These are phyloP conservation scores for Plodia interpunctella DNA, from an alignment of 1,140 invertebrate species.

Conservation along the genomic window DNA sequence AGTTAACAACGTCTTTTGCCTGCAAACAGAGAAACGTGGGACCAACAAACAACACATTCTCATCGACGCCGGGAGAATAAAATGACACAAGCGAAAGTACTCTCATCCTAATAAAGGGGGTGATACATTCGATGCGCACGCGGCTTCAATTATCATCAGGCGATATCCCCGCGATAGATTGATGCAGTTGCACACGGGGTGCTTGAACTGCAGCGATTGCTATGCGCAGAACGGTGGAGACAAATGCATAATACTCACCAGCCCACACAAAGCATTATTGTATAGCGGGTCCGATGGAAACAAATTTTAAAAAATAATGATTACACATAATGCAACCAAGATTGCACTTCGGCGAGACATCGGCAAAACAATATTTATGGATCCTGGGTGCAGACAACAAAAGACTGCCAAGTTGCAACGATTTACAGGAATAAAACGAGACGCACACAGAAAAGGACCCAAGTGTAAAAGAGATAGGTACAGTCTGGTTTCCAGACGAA, in stretches of 20 bases:
- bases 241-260: no score
- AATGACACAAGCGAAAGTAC: neutral
- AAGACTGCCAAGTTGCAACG: neutral
- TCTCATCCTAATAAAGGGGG: neutral
- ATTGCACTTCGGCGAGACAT: neutral
- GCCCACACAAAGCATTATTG: no score
- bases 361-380: conserved; percentile 9
- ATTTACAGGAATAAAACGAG: neutral
- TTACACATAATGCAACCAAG: no score
- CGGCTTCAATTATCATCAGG: conserved; percentile 8
- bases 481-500: conserved; percentile 3
- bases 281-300: no score
- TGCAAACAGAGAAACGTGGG: no score
- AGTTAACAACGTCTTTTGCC: no score
- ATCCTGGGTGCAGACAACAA: conserved; percentile 10
- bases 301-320: no score
- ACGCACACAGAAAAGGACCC: neutral
- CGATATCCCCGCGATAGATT: conserved; percentile 4
- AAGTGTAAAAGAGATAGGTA: neutral
- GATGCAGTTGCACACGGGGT: conserved; percentile 1
- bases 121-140: neutral
- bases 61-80: no score
- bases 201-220: neutral
- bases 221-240: no score
- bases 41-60: no score